These are phyloP conservation scores for Limulus polyphemus DNA, from an alignment of 2,888 invertebrate species.

Conservation along the genomic window DNA sequence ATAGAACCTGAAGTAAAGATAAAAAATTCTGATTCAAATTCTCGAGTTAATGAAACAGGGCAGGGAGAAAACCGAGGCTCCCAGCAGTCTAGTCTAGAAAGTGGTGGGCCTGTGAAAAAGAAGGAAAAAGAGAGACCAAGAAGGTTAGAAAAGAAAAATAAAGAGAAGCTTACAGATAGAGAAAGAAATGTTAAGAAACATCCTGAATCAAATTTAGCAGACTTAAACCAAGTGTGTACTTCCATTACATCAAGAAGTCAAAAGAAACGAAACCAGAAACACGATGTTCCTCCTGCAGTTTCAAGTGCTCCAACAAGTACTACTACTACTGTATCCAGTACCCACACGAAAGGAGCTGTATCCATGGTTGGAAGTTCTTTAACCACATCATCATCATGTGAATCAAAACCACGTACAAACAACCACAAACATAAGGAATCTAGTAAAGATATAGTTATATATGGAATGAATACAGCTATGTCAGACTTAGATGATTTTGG, in stretches of 20 bases:
- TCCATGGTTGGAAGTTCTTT: constrained; percentile 2
- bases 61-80: background rate
- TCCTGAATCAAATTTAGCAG: constrained; percentile 5
- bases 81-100: constrained; percentile 4
- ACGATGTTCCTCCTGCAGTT: constrained; percentile 4
- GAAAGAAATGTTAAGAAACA: constrained; percentile 12
- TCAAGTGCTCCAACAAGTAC: constrained; percentile 6
- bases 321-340: constrained; percentile 5
- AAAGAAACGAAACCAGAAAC: constrained; percentile 19
- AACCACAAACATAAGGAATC: constrained; percentile 13
- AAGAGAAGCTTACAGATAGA: background rate
- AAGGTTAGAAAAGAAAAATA: constrained; percentile 17
- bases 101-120: constrained; percentile 7
- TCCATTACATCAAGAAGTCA: constrained; percentile 4
- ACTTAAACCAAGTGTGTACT: constrained; percentile 8
- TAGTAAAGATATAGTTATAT: constrained; percentile 14
- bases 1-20: constrained; percentile 3
- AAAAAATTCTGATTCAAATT: constrained; percentile 4
- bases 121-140: constrained; percentile 8
- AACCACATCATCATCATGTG: constrained; percentile 3
- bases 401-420: constrained; percentile 9
- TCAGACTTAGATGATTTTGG: constrained; percentile 9
- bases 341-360: constrained; percentile 2
- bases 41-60: background rate
- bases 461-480: constrained; percentile 5